Evolutionary conservation across 1,140 invertebrate genomes (phyloP).

Genomic region (Cecropterus lyciades): DNA sequence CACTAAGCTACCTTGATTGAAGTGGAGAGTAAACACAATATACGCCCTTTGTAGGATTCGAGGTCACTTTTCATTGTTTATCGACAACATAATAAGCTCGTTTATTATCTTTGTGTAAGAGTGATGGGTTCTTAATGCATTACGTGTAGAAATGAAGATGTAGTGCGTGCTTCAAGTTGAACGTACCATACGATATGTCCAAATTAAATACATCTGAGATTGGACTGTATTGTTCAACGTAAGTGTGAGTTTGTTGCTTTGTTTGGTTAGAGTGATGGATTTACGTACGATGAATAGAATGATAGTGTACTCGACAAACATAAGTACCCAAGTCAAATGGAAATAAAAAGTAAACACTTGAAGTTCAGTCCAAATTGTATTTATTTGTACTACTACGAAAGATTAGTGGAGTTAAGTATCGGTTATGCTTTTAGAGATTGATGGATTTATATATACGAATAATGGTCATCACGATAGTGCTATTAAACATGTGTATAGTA

Average conservation of each 20-base stretch:
- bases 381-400: too few relatives aligned
- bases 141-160: conserved; percentile 6
- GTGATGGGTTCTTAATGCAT: conserved; percentile 37
- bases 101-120: conserved; percentile 34
- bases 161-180: not conserved
- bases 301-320: not conserved
- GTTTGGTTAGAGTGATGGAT: not conserved
- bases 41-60: conserved; percentile 9
- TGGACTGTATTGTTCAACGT: not conserved
- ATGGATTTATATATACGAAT: too few relatives aligned
- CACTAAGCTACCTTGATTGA: conserved; percentile 19
- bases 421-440: too few relatives aligned
- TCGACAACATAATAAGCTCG: not conserved
- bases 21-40: conserved; percentile 32
- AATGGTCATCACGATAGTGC: too few relatives aligned
- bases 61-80: conserved; percentile 29
- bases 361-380: not conserved
- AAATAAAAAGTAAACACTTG: not conserved
- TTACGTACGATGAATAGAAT: not conserved
- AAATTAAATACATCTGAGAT: not conserved
- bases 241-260: not conserved
- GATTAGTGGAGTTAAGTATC: too few relatives aligned
- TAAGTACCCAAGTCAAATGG: not conserved
- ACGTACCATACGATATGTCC: not conserved
- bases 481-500: too few relatives aligned